Base-by-base conservation (phyloP, 2,113 vertebrate genomes). In the Saguinus midas region DNA sequence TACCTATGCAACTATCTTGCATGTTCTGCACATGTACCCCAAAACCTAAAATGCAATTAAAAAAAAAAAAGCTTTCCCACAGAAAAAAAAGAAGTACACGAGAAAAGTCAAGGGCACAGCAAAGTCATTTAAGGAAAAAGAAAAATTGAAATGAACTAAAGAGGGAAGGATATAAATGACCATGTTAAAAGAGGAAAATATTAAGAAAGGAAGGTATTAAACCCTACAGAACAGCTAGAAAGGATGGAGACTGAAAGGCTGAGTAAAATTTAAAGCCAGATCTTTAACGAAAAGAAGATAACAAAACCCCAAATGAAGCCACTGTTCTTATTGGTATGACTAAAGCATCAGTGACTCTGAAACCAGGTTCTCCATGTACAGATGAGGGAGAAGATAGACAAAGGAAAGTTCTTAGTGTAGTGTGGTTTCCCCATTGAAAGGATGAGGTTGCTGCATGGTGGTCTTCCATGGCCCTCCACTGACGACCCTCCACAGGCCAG, bases 191-290 rank as follows among this genome's bases (percentile, higher is more conserved):
- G 70, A 84, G 23, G 58, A 64, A 91, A 87, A 68, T 80, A 20
- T 32, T 52, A 82, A 92, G 57, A 90, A 75, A 82, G 80, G 27
- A 81, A 92, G 86, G 50, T 89, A 37, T 61, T 48, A 23, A 82
- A 76, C 66, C 57, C 43, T 37, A 8, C 12, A 76, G 81, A 92
- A 61, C 52, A 80, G n/a, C 57, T 32, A 72, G 25, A 85, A 92
- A 84, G 64, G 20, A 37, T 40, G 14, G 50, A 16, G 72, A 95
- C 83, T 72, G 73, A 84, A 81, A 97, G 68, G 40, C 66, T 94
- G 91, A 61, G 45, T 88, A 92, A 91, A 78, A 76, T 40, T 23
- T 78, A 79, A 95, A 95, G 55, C 52, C 48, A 88, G 68, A 57
- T 57, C 79, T 87, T 27, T 48, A 88, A 80, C n/a, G 94, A 57